Base-by-base conservation (phyloP, 2,888 invertebrate species). In the Cantharis flavilabris region DNA sequence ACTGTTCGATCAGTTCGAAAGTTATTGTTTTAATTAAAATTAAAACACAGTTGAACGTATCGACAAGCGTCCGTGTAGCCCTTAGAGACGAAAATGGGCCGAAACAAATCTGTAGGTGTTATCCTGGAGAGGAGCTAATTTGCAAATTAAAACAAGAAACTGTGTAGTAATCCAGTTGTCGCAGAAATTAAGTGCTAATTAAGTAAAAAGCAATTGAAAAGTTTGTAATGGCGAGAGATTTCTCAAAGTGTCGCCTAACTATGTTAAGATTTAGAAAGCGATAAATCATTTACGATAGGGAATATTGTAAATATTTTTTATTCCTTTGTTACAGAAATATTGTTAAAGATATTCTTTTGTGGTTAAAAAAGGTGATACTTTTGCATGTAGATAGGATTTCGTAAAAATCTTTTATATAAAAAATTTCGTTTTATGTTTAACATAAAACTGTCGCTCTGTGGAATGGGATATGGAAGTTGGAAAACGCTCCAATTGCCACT, bases 401-500 rank as follows among this genome's bases (percentile, higher is more conserved):
- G 72, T 18, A 20, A 70, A 71, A 76, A 72, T 76, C 76, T 63
- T 72, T 76, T 72, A 72, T 72, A 62, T 69, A 67, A 70, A 72
- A 69, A 71, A 14, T 30, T 63, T 69, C 62, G 63, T 62, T 76
- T 73, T 70, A 72, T 73, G 65, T 62, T 67, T 69, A 67, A 73
- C 77, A 77, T 77, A 77, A 77, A 77, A 77, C 73, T 73, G 71
- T 73, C 73, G 73, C 77, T 62, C 26, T 23, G 65, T 67, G 65
- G 65, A 69, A 49, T 72, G 77, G 77, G 71, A 62, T 74, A 70
- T 28, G 28, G 76, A 73, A 72, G 49, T 70, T 73, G 71, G 73
- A 70, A 77, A 77, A 77, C 64, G 71, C 69, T 74, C 73, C 77
- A 74, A 77, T 77, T 73, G 76, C 76, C 79, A 79, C 73, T 79